These are phyloP conservation scores for Bembecia ichneumoniformis DNA, from an alignment of 2,888 invertebrate genomes.

Conservation along the genomic window DNA sequence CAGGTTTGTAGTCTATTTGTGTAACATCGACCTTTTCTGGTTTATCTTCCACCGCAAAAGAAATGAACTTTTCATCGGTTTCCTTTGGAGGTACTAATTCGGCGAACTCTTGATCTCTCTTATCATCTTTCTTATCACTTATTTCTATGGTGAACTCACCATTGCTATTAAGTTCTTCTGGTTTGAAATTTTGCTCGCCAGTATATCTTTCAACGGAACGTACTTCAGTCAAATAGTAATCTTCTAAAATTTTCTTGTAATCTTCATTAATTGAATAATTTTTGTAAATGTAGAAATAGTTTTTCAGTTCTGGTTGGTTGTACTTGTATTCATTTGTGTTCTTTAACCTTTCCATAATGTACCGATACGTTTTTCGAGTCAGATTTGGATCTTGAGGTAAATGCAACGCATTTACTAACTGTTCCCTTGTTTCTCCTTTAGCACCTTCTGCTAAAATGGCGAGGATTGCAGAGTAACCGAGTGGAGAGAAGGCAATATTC, in stretches of 20 bases:
- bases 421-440: slow-evolving; percentile 70
- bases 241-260: slow-evolving; percentile 70
- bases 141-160: slow-evolving; percentile 39
- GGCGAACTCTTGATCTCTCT: slow-evolving; percentile 36
- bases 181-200: slow-evolving; percentile 31
- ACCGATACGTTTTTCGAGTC: slow-evolving; percentile 59
- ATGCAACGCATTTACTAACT: slow-evolving; percentile 70
- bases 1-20: slow-evolving; percentile 47
- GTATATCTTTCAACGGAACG: slow-evolving; percentile 66
- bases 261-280: slow-evolving; percentile 75
- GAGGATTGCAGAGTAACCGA: slow-evolving; percentile 75
- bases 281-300: slow-evolving; percentile 78
- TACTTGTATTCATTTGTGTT: slow-evolving; percentile 60
- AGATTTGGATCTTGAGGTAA: slow-evolving; percentile 63
- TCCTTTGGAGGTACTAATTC: slow-evolving; percentile 52
- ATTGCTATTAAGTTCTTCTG: slow-evolving; percentile 34
- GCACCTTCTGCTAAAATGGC: slow-evolving; percentile 77
- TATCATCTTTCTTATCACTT: slow-evolving; percentile 35
- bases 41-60: slow-evolving; percentile 62
- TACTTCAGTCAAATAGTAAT: slow-evolving; percentile 75
- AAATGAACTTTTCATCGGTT: slow-evolving; percentile 68
- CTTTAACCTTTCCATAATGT: slow-evolving; percentile 63
- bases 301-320: slow-evolving; percentile 74
- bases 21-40: slow-evolving; percentile 54
- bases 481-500: slow-evolving; percentile 76